Base-by-base conservation (phyloP, 2,113 vertebrate species). In the Xiphias gladius region DNA sequence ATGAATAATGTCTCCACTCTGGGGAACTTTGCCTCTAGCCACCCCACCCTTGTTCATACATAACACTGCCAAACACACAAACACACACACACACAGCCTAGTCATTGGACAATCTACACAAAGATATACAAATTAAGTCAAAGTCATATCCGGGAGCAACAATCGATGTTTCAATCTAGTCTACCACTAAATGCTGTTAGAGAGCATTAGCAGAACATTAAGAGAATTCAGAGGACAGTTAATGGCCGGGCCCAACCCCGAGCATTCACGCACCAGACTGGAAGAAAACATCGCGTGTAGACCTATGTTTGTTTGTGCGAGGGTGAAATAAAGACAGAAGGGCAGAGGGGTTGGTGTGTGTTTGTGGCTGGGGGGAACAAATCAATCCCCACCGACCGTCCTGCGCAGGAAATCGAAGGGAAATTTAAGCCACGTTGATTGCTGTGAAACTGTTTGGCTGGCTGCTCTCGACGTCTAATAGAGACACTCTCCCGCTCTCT, bases 121-220 rank as follows among this genome's bases (percentile, higher is more conserved):
- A n/a, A 57, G 65, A 88, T 66, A 74, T 66, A 71, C 78, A 86
- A 89, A 90, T 85, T 57, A 73, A 84, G 66, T 72, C 63, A 74
- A 55, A 85, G 73, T 86, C 83, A 88, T 87, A 87, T 91, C 92
- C 85, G 88, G 88, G 54, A 84, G 82, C 77, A 88, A 83, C 76
- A 74, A 89, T 89, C 88, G 58, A 92, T 88, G 87, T 72, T 82
- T 86, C 86, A 89, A 85, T 91, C 70, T 64, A 6, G 65, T 76
- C 52, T 28, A 43, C 86, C 74, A 7, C 88, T 85, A 89, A 92
- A 91, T 80, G 90, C 86, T 90, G 86, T 93, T 91, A 91, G 88
- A 22, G 79, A 81, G 79, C 89, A 92, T 93, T 93, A 92, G 92
- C 52, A 75, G 82, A 84, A 28, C 88, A 90, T 92, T 93, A 90